Conservation (phyloP, 2,113 vertebrate genomes). For the Lagopus muta region DNA sequence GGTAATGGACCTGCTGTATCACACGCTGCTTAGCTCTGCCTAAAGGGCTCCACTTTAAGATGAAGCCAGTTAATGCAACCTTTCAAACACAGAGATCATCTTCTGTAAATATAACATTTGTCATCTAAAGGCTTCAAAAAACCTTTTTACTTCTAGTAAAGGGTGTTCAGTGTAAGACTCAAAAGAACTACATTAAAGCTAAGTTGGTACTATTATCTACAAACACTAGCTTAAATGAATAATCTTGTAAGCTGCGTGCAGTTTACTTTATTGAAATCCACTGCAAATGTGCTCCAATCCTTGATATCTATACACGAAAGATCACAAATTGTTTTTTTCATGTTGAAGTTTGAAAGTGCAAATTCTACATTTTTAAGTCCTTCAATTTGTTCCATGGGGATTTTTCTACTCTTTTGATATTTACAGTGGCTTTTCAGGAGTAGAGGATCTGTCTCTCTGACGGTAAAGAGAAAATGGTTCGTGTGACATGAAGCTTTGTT, state of each 20-base stretch:
- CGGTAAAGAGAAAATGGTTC: conserved; percentile 17
- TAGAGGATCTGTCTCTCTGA: background rate
- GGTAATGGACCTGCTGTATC: background rate
- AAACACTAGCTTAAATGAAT: conserved; percentile 43
- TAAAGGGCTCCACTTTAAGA: background rate
- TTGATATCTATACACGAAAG: background rate
- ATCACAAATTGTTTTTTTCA: background rate
- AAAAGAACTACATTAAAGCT: conserved; percentile 26
- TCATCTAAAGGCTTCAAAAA: background rate
- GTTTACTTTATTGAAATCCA: conserved; percentile 25
- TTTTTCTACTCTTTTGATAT: conserved; percentile 16
- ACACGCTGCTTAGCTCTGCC: background rate
- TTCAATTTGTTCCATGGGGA: background rate
- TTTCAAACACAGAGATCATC: conserved; percentile 9
- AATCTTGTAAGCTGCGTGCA: conserved; percentile 5
- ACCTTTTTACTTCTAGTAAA: background rate
- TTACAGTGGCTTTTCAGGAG: background rate
- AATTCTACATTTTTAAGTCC: background rate
- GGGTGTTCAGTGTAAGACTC: background rate
- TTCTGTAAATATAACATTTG: conserved; percentile 8
- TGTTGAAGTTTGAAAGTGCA: background rate
- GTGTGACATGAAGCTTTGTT: conserved; percentile 27
- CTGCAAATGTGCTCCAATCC: background rate
- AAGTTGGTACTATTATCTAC: conserved; percentile 19
- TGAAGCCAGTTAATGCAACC: background rate